Evolutionary conservation across 2,797 vertebrate species (phyloP).

Genomic region (Nyctibius grandis): DNA sequence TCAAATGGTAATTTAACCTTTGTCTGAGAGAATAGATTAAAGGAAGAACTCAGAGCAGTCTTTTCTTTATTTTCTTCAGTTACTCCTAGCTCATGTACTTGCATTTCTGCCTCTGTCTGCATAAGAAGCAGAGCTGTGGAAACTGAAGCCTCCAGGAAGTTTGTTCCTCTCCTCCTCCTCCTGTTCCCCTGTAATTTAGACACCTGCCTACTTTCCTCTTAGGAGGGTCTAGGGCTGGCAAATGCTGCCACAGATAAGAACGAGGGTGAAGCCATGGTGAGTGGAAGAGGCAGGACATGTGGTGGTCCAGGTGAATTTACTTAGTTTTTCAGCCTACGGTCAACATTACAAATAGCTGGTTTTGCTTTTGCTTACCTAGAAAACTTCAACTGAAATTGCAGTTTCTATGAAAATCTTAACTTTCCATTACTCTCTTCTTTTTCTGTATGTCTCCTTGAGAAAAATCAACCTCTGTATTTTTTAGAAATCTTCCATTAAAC

Average conservation of each 20-base stretch:
- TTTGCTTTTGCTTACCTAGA: neutral
- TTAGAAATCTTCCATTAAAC: neutral
- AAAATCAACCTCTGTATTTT: neutral
- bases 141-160: constrained; percentile 22
- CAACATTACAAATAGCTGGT: neutral
- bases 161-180: neutral
- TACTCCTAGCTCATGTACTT: neutral
- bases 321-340: neutral
- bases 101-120: neutral
- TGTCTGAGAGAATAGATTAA: constrained; percentile 23
- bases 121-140: neutral
- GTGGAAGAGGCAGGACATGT: neutral
- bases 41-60: neutral
- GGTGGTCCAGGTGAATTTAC: neutral
- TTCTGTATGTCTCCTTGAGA: neutral
- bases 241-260: neutral
- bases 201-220: neutral
- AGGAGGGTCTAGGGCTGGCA: neutral
- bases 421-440: neutral
- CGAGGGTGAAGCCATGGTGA: neutral
- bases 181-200: neutral
- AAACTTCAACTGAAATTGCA: neutral
- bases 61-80: neutral
- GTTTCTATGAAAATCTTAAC: neutral
- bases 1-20: constrained; percentile 53